Evolutionary conservation across 1,140 invertebrate genomes (phyloP).

Genomic region (Plectrocnemia conspersa): DNA sequence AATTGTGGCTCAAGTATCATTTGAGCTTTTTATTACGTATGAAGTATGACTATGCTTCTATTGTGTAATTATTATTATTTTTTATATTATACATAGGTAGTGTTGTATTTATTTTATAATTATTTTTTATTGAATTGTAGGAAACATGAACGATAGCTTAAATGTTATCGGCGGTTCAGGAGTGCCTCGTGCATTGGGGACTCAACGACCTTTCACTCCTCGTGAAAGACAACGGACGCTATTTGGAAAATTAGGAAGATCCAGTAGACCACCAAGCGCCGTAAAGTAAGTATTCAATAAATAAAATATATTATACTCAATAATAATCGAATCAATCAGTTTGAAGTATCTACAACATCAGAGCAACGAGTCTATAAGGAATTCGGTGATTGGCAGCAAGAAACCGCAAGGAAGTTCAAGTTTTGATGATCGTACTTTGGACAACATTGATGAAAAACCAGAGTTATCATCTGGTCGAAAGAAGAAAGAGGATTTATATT

Average conservation of each 20-base stretch:
- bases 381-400: no score
- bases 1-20: no score
- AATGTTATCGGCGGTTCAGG: slow-evolving; percentile 24
- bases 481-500: slow-evolving; percentile 9
- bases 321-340: no score
- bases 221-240: slow-evolving; percentile 67
- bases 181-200: slow-evolving; percentile 56
- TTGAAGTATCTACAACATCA: slow-evolving; percentile 45
- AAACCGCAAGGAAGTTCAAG: slow-evolving; percentile 27
- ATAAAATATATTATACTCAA: no score
- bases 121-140: background rate
- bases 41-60: no score
- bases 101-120: background rate
- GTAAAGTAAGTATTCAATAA: slow-evolving; percentile 65
- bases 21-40: no score
- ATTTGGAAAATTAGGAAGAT: slow-evolving; percentile 56
- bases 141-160: slow-evolving; percentile 11
- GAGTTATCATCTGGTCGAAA: slow-evolving; percentile 17
- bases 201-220: slow-evolving; percentile 75
- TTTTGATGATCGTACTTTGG: slow-evolving; percentile 25
- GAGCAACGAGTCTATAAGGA: slow-evolving; percentile 27
- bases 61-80: no score
- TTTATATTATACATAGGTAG: no score
- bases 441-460: slow-evolving; percentile 31
- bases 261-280: slow-evolving; percentile 68